Conservation (phyloP, 2,797 vertebrate genomes). For the Salarias fasciatus region DNA sequence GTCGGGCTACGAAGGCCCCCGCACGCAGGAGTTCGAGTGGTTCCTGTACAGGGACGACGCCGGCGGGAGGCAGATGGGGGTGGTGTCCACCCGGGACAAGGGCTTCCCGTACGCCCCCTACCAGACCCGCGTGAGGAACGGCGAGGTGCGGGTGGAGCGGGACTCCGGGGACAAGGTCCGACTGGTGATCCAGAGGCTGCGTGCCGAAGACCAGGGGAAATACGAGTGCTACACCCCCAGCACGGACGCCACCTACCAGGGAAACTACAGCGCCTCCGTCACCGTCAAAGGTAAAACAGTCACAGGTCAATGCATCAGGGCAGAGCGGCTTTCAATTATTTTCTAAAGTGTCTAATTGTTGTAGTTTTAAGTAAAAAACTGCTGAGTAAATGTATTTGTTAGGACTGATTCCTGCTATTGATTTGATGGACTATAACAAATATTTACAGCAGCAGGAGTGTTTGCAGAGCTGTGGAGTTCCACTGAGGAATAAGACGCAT, state of each 20-base stretch:
- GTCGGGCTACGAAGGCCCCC: constrained; percentile 83
- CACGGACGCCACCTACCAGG: constrained; percentile 86
- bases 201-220: constrained; percentile 85
- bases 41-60: constrained; percentile 83
- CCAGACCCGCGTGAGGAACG: constrained; percentile 77
- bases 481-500: background rate
- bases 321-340: no score
- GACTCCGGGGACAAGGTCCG: constrained; percentile 82
- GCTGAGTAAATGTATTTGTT: background rate
- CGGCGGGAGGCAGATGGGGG: constrained; percentile 78
- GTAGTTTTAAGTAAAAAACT: background rate
- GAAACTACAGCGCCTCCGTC: constrained; percentile 87
- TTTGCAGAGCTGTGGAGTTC: background rate
- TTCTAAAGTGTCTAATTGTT: no score
- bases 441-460: background rate
- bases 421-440: background rate
- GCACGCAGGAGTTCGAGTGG: constrained; percentile 92
- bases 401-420: background rate
- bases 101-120: constrained; percentile 85
- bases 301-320: background rate
- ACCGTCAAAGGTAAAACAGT: constrained; percentile 83
- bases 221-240: constrained; percentile 93
- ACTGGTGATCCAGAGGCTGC: constrained; percentile 84
- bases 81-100: constrained; percentile 87
- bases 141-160: constrained; percentile 87